These are phyloP conservation scores for Drosophila melanogaster DNA, from an alignment of 1,140 invertebrate species.

Conservation along the genomic window DNA sequence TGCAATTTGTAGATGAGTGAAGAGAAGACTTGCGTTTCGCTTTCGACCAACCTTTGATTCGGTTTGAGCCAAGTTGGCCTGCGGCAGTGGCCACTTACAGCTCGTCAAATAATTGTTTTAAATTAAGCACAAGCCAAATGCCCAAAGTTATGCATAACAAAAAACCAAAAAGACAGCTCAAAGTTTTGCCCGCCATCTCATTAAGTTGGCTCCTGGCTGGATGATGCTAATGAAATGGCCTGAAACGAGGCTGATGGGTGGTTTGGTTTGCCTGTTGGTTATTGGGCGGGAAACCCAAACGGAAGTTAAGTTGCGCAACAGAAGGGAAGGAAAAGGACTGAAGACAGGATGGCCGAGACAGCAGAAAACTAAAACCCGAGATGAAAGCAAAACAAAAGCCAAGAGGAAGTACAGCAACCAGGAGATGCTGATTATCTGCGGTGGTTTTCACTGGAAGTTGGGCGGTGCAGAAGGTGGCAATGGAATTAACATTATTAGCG, in stretches of 20 bases:
- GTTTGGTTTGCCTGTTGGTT: neutral
- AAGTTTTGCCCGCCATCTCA: constrained; percentile 61
- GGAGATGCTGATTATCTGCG: constrained; percentile 70
- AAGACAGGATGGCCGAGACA: constrained; percentile 48
- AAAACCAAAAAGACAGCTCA: constrained; percentile 50
- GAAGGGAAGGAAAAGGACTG: constrained; percentile 22
- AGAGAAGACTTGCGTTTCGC: constrained; percentile 9
- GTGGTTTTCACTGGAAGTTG: constrained; percentile 9
- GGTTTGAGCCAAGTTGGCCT: constrained; percentile 42
- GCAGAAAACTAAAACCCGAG: constrained; percentile 76
- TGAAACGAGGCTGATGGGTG: constrained; percentile 18
- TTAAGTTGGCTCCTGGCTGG: constrained; percentile 48
- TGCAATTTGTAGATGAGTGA: constrained; percentile 36
- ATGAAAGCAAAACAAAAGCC: constrained; percentile 77
- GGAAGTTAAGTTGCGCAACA: constrained; percentile 48
- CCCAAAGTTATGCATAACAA: constrained; percentile 71
- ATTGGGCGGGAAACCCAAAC: constrained; percentile 2
- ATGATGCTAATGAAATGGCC: constrained; percentile 64
- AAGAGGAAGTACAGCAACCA: constrained; percentile 22
- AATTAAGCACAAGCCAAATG: constrained; percentile 77
- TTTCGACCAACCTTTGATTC: constrained; percentile 35
- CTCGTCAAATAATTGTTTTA: constrained; percentile 79
- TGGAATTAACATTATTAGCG: constrained; percentile 83
- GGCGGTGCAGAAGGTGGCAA: constrained; percentile 54
- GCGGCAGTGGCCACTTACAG: constrained; percentile 55